phyloP scores from a whole-genome alignment of 2,113 vertebrate genomes.

The Crotalus viridis region DNA sequence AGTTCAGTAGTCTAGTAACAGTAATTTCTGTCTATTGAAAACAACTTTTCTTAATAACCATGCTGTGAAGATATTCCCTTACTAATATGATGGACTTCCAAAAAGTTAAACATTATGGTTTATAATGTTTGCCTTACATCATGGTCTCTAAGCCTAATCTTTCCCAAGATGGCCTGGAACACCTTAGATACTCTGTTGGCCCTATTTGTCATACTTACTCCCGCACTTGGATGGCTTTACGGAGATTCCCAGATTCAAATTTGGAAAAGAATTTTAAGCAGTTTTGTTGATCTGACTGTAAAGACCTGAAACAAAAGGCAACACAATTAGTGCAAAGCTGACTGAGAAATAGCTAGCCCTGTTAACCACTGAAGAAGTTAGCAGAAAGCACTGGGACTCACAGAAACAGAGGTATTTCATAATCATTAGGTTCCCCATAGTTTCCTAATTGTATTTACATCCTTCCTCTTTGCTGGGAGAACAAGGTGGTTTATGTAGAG shows the following conservation, averaged over 20 bases:
- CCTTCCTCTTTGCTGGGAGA: not conserved
- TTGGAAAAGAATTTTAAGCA: constrained; percentile 82
- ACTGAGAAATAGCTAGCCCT: not conserved
- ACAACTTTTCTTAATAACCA: not conserved
- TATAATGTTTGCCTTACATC: not conserved
- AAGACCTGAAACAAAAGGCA: constrained; percentile 62
- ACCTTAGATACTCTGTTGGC: rapidly evolving
- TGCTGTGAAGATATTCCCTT: not conserved
- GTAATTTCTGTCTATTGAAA: not conserved
- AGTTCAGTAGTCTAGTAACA: not conserved
- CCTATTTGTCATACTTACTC: constrained; percentile 75
- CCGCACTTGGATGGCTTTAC: constrained; percentile 86
- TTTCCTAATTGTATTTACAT: not conserved
- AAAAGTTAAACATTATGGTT: not conserved
- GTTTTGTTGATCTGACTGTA: constrained; percentile 50
- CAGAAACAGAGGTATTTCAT: not conserved
- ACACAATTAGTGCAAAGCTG: constrained; percentile 2
- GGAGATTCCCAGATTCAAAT: constrained; percentile 90
- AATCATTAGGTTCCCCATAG: not conserved
- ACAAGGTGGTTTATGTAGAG: not conserved
- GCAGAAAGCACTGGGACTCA: not conserved
- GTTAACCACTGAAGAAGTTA: rapidly evolving
- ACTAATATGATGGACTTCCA: not conserved
- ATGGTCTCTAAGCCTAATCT: not conserved
- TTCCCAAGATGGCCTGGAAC: not conserved